Base-by-base conservation (phyloP, 2,888 invertebrate genomes). In the Portevinia maculata region DNA sequence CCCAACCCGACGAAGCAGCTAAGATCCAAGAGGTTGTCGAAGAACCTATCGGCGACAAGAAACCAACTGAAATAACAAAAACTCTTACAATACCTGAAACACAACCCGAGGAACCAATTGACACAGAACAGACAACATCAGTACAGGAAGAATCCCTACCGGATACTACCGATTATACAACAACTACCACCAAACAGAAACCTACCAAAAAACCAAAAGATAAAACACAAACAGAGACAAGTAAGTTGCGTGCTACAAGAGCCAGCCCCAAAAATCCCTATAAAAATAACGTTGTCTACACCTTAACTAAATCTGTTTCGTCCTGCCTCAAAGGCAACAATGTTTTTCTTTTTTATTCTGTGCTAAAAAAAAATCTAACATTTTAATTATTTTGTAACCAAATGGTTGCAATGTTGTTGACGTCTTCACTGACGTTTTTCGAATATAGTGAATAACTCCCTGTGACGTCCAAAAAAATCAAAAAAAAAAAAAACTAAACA, bases 121-220 rank as follows among this genome's bases (percentile, higher is more conserved):
- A 89, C 87, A 88, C 88, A 85, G 88, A 88, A 86, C 92, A 92
- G 87, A 92, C 91, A 88, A 88, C 92, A 76, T 87, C 90, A 84
- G 91, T 50, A 90, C 84, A 88, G 86, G 88, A 88, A 76, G 87
- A 86, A 87, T 86, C 88, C 85, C 87, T 86, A 88, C 87, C 87
- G 87, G 89, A 89, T 86, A 88, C 88, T 86, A 87, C 86, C 85
- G 88, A 88, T 86, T 57, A 73, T 84, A 84, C 50, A 76, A 81
- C 70, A 73, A 78, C 39, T 60, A 69, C 60, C 71, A 91, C 91
- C 84, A 88, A 87, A 88, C 85, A 89, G 88, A 88, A 90, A 90
- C 78, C 91, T 87, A 84, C 90, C 89, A 88, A 91, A 91, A 90
- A 87, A 87, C 85, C 86, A 57, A 87, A 86, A 89, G 87, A 88